Percentiles rank a stretch among this genome's conserved stretches.
These are phyloP conservation scores for Drosophila erecta DNA, from an alignment of 1,140 invertebrate species.

Conservation along the genomic window DNA sequence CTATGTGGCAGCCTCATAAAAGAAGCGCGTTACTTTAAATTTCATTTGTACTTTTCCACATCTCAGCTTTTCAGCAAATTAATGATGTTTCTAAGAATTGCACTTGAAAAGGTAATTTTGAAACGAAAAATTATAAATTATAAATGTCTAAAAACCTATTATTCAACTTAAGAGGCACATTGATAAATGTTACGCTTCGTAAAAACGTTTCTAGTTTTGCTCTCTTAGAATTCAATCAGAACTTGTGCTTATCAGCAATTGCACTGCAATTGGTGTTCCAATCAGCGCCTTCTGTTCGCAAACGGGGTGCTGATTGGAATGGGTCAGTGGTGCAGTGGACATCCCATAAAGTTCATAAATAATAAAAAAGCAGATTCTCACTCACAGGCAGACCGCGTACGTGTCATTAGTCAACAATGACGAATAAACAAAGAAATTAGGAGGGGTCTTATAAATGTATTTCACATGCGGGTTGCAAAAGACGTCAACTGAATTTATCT, in stretches of 20 bases:
- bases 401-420: constrained; percentile 23
- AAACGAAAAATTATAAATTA: too few relatives aligned
- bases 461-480: constrained; percentile 3
- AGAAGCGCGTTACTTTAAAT: too few relatives aligned
- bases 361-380: neutral
- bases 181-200: neutral
- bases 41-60: too few relatives aligned
- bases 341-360: constrained; percentile 8
- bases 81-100: too few relatives aligned
- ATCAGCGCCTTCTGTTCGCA: neutral
- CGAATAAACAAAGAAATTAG: constrained; percentile 30
- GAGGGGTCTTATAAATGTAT: constrained; percentile 19
- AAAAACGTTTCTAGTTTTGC: neutral
- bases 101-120: too few relatives aligned
- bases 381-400: constrained; percentile 4
- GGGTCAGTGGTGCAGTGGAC: constrained; percentile 5
- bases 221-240: neutral
- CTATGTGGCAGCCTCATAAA: too few relatives aligned
- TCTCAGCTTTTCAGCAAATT: too few relatives aligned
- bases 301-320: neutral
- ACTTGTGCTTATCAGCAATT: constrained; percentile 8
- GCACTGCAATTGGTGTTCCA: neutral
- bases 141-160: neutral
- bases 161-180: too few relatives aligned
- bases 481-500: neutral